A percentile compares a stretch with the other conserved stretches of the same genome.
Evolutionary conservation across 2,888 invertebrate species (phyloP).

Genomic region (Ferrisia virgata): DNA sequence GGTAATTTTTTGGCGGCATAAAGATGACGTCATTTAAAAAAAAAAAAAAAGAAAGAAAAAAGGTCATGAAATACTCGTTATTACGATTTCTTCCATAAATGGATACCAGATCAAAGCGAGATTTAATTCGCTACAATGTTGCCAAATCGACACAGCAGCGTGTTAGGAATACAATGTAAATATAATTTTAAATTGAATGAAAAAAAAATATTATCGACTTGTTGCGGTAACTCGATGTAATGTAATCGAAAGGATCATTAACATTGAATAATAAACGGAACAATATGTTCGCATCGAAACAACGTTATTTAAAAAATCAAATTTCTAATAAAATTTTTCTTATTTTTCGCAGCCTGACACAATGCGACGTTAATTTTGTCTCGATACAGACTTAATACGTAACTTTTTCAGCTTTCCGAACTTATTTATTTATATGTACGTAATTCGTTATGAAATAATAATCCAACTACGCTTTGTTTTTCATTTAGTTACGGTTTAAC

Average conservation of each 20-base stretch:
- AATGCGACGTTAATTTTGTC: background rate
- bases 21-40: background rate
- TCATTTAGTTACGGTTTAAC: slow-evolving; percentile 72
- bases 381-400: background rate
- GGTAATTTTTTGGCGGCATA: background rate
- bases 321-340: background rate
- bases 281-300: no score
- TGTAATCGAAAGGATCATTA: background rate
- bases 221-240: background rate
- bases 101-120: background rate
- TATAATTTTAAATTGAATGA: no score
- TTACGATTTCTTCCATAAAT: background rate
- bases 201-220: no score
- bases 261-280: no score
- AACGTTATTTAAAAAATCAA: background rate
- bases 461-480: slow-evolving; percentile 16
- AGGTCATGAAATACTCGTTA: background rate
- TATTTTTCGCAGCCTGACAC: background rate
- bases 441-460: background rate
- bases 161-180: no score
- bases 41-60: no score
- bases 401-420: background rate
- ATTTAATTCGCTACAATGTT: background rate
- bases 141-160: background rate
- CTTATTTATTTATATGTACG: background rate